phyloP scores from a whole-genome alignment of 1,140 invertebrate species.

The Chymomyza costata region DNA sequence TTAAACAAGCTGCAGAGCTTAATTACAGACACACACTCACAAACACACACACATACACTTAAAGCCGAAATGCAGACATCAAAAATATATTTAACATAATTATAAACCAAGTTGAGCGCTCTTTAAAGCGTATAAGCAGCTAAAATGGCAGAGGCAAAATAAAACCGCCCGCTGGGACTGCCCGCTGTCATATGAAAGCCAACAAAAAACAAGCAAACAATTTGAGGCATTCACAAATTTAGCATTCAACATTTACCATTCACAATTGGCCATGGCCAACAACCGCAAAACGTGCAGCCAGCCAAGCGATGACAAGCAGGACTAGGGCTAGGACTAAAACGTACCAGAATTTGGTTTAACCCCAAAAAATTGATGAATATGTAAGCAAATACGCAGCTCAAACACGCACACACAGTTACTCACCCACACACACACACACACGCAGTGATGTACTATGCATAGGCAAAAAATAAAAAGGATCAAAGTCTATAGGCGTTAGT shows the following conservation, averaged over 20 bases:
- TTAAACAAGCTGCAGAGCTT: constrained; percentile 69
- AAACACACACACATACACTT: constrained; percentile 24
- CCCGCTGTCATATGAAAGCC: constrained; percentile 64
- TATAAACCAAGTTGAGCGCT: too few relatives aligned
- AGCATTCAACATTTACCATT: background rate
- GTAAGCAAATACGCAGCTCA: constrained; percentile 38
- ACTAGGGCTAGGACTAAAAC: background rate
- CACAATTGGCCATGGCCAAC: constrained; percentile 67
- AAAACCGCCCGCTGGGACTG: constrained; percentile 53
- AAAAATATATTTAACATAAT: too few relatives aligned
- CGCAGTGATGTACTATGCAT: constrained; percentile 7
- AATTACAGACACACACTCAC: constrained; percentile 67
- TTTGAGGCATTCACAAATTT: background rate
- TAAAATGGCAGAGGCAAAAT: constrained; percentile 57
- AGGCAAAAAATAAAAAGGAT: constrained; percentile 57
- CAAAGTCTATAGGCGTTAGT: constrained; percentile 55
- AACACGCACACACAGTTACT: constrained; percentile 50
- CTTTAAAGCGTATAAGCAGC: too few relatives aligned
- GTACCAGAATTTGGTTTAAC: constrained; percentile 31
- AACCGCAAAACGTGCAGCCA: constrained; percentile 60
- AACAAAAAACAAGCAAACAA: constrained; percentile 43
- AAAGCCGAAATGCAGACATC: too few relatives aligned
- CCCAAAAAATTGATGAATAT: constrained; percentile 70
- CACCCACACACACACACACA: constrained; percentile 32
- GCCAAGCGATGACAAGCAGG: constrained; percentile 3